Evolutionary conservation across 1,140 invertebrate genomes (phyloP), one percentile per base, ranked within the genome.

Genomic region (Phocides pigmalion): DNA sequence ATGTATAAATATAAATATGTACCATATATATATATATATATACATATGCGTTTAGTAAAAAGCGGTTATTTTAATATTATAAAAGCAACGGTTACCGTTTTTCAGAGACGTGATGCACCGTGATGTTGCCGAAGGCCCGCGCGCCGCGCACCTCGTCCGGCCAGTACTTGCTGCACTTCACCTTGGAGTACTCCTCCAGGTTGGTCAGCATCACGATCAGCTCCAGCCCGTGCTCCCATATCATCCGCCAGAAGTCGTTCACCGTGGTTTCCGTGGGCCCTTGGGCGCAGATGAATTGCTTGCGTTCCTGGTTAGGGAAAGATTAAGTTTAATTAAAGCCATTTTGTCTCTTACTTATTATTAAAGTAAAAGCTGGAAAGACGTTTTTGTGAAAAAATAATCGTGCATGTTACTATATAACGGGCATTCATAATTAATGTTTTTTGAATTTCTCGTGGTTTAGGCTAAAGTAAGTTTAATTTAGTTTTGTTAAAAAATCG

Each of bases 201-300:
- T 98, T 98, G 4, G 97, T 98, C 20, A 99, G 89, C 98, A 99
- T 99, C 8, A 99, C 94, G 69, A 99, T 97, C 54, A 98, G 93
- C 82, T 97, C 95, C 42, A 98, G 92, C 73, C 97, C 96, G 72
- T 98, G 97, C 89, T 99, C 98, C 97, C 98, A 99, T 64, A 99
- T 96, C 97, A 99, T 98, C 56, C 97, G 93, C 98, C 98, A 99
- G 89, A 99, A 99, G 84, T 99, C 98, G 71, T 95, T 95, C 0
- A 98, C 95, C 0, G 98, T 99, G 19, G 96, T 95, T 54, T 98
- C 96, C 93, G 98, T 97, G 0, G 98, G 98, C 0, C 97, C 97
- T 93, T 98, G 97, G 8, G 97, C 97, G 89, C 97, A 98, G 68
- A 98, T 98, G 79, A 98, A 98, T 76, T 97, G 97, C 79, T 98